These are phyloP conservation scores for Hirtodrosophila histrioides DNA, from an alignment of 2,888 invertebrate species.

Conservation along the genomic window DNA sequence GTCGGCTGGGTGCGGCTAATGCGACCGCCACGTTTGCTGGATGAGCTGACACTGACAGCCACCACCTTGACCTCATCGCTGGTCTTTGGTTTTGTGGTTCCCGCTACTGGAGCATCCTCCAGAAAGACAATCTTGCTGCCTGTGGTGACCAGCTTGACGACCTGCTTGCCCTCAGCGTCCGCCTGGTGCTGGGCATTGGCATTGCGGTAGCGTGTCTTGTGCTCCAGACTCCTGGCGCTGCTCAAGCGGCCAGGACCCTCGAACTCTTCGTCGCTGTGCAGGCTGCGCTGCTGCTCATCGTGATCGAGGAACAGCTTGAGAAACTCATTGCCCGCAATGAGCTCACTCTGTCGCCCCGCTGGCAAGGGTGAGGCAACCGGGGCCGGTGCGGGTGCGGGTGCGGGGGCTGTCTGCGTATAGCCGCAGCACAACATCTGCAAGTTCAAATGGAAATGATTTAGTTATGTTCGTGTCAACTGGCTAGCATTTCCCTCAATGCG, in stretches of 20 bases:
- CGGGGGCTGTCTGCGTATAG: conserved; percentile 59
- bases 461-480: conserved; percentile 53
- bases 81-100: conserved; percentile 36
- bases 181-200: conserved; percentile 48
- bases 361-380: conserved; percentile 26
- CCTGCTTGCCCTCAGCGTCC: conserved; percentile 66
- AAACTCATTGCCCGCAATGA: conserved; percentile 83
- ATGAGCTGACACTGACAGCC: conserved; percentile 85
- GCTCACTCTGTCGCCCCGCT: conserved; percentile 72
- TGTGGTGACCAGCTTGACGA: conserved; percentile 80
- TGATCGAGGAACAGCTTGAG: conserved; percentile 81
- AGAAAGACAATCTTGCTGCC: conserved; percentile 83
- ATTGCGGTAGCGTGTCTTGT: conserved; percentile 61
- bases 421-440: conserved; percentile 75
- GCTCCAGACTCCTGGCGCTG: conserved; percentile 59
- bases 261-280: conserved; percentile 68
- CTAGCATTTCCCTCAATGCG: conserved; percentile 38
- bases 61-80: conserved; percentile 84
- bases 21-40: conserved; percentile 59
- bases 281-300: conserved; percentile 72
- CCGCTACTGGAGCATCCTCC: conserved; percentile 63
- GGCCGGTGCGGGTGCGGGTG: conserved; percentile 43
- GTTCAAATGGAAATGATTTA: conserved; percentile 40
- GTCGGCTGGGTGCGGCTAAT: conserved; percentile 46
- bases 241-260: conserved; percentile 39